Base-by-base conservation (phyloP, 1,140 invertebrate genomes). In the Hylaeus volcanicus region DNA sequence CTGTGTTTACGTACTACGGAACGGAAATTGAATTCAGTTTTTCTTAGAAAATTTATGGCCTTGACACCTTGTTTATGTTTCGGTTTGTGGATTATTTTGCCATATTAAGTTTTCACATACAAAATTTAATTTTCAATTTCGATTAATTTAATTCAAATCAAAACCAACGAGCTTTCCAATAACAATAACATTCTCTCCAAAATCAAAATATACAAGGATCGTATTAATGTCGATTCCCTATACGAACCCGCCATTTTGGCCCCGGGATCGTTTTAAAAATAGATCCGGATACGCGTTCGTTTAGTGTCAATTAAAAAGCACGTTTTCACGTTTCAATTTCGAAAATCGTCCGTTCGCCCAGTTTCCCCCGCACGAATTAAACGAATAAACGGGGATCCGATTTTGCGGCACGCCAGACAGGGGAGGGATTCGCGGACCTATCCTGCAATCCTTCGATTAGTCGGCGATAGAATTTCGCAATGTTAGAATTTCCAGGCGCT, bases 401-500 rank as follows among this genome's bases (percentile, higher is more conserved):
- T 79, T 79, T 74, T 55, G 51, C 61, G 70, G 41, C 45, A 15
- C 8, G 12, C 51, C 43, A 9, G 5, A 14, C 5, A 11, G 3
- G 45, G 3, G 45, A 41, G 41, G 11, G 45, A 12, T 6, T 5
- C 60, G 26, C 9, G n/a, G 63, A 1, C 37, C 15, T 51, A 53
- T 55, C 61, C 58, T 51, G 15, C 56, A 53, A 74, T 60, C 58
- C 79, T 61, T 76, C 72, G 56, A 81, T 68, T 69, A 63, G 73
- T 68, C 39, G 3, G 41, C 51, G 41, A 5, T 41, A 39, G 74
- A 69, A 69, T 75, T 81, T 71, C 74, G 65, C 51, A 64, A 77
- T 39, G 63, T 66, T 79, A 74, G 77, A 74, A 74, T 79, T 79
- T 79, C 80, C 55, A 71, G 37, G 37, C 45, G 77, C 56, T 86